Evolutionary conservation across 1,140 invertebrate species (phyloP), one percentile per base, ranked within the genome.

Genomic region (Anagrus nilaparvatae): DNA sequence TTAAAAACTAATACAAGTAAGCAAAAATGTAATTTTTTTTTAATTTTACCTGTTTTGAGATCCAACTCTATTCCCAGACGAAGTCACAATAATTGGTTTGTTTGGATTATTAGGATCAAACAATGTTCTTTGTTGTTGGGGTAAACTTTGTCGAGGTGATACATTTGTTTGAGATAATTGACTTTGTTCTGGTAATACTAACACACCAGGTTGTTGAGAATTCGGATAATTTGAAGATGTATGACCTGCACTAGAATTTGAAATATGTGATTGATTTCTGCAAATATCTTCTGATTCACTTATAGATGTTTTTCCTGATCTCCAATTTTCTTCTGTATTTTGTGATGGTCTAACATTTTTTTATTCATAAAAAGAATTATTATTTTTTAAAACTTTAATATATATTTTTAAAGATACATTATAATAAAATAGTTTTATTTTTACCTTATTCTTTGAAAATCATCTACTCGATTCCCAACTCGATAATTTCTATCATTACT

Each of bases 41-140:
- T 3, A 45, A 12, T 36, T 12, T 45, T 47, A 62, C 63, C 59
- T 64, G 24, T 49, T 41, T 39, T 59, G 58, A 19, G 51, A 17
- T 27, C 43, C 50, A 19, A 51, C 50, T 59, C 72, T 59, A 40
- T 48, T 63, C 39, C 61, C 68, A 20, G 69, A 49, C 20, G 71
- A 65, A 44, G 64, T 71, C 13, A 81, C 71, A 48, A 81, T 66
- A 43, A 82, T 80, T 13, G 79, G 79, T 60, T 77, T 80, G 47
- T 71, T 70, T 2, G 80, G 80, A 65, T 82, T 82, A 48, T 79
- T 77, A 3, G 76, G 79, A 61, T 82, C 77, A 56, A 74, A 82
- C 12, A 82, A 53, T 6, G 67, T 74, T 53, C 71, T 72, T 48
- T 72, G 70, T 38, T 71, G 70, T 39, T 61, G 61, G 35, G 49